phyloP scores from a whole-genome alignment of 35 echinoderm and acorn worm species.

The Heliocidaris erythrogramma region DNA sequence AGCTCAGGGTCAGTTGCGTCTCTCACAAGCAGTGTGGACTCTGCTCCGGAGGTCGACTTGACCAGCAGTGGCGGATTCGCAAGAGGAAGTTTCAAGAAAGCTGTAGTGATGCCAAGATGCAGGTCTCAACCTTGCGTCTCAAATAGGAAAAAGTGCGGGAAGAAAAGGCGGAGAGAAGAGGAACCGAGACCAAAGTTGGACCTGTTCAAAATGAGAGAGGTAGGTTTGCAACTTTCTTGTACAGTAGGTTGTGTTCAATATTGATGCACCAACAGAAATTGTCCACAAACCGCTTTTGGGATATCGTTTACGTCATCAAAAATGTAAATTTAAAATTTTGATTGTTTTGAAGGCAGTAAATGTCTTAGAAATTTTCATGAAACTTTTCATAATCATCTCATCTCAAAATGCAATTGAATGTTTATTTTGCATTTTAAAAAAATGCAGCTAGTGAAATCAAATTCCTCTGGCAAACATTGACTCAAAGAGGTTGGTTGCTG shows the following conservation, averaged over 20 bases:
- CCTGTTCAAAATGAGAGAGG: slow-evolving; percentile 97
- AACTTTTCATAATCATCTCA: too few relatives aligned
- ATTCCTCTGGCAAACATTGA: too few relatives aligned
- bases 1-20: slow-evolving; percentile 88
- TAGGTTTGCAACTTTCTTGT: slow-evolving; percentile 47
- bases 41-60: slow-evolving; percentile 60
- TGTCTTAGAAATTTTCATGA: too few relatives aligned
- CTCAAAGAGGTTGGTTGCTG: neutral
- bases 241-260: neutral
- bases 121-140: slow-evolving; percentile 91
- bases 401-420: too few relatives aligned
- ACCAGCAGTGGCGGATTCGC: slow-evolving; percentile 42
- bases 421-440: too few relatives aligned
- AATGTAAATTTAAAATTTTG: neutral
- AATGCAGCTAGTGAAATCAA: too few relatives aligned
- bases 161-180: slow-evolving; percentile 90
- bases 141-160: slow-evolving; percentile 64
- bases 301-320: neutral
- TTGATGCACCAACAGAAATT: neutral
- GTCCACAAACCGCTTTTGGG: neutral
- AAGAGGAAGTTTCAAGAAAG: slow-evolving; percentile 49
- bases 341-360: neutral
- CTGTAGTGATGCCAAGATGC: slow-evolving; percentile 66
- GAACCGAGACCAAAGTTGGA: slow-evolving; percentile 88
- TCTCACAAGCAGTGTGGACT: slow-evolving; percentile 60